phyloP scores from a whole-genome alignment of 1,140 invertebrate species.

The Metaphire vulgaris region DNA sequence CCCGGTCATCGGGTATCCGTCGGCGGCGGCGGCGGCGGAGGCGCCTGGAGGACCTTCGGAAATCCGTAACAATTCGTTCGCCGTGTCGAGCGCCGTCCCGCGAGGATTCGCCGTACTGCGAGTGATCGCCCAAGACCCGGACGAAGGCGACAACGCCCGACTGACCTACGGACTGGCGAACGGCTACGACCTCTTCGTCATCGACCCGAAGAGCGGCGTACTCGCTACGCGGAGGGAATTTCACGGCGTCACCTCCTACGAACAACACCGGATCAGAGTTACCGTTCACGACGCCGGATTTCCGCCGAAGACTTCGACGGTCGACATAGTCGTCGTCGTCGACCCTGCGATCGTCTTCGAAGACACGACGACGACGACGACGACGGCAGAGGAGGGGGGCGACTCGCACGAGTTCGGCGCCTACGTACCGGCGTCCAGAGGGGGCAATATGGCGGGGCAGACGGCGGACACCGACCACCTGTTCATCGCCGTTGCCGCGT shows the following conservation, averaged over 20 bases:
- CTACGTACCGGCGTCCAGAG: too few species aligned
- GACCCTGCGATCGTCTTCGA: not conserved
- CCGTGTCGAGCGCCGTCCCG: constrained; percentile 3
- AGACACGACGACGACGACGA: too few species aligned
- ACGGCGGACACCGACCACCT: not conserved
- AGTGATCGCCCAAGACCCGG: constrained; percentile 1
- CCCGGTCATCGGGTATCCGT: not conserved
- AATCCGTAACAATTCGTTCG: too few species aligned
- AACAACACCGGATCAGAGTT: not conserved
- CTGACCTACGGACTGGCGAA: constrained; percentile 3
- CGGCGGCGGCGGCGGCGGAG: too few species aligned
- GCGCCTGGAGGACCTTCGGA: not conserved
- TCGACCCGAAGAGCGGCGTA: constrained; percentile 9
- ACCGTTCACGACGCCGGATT: constrained; percentile 11
- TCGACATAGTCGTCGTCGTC: not conserved
- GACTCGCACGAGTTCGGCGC: too few species aligned
- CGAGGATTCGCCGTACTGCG: not conserved
- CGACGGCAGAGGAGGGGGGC: too few species aligned
- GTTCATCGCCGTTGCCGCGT: not conserved
- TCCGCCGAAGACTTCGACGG: not conserved
- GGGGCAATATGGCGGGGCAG: too few species aligned
- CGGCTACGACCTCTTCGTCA: not conserved
- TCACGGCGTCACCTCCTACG: not conserved
- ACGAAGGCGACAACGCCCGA: constrained; percentile 12
- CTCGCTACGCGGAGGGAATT: constrained; percentile 6